Base-by-base conservation (phyloP, 2,888 invertebrate species). In the Ariolimax columbianus region DNA sequence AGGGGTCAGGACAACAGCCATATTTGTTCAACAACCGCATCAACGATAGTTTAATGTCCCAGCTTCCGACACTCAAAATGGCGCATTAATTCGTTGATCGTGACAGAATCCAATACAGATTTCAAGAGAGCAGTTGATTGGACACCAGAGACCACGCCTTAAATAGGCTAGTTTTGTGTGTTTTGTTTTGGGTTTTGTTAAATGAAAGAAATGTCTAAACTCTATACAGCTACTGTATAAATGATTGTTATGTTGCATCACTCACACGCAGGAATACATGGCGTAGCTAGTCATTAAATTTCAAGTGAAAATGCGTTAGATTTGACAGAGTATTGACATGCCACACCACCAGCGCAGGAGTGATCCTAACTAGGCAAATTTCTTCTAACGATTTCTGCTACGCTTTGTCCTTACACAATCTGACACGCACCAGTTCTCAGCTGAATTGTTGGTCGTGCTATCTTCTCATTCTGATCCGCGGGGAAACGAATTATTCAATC, bases 161-260 rank as follows among this genome's bases (percentile, higher is more conserved):
- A 30, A 75, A 47, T 14, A 47, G 47, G n/a, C 23, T 17, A 55
- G 17, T 47, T 55, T n/a, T n/a, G n/a, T n/a, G n/a, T n/a, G n/a
- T n/a, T n/a, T n/a, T n/a, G n/a, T n/a, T n/a, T n/a, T n/a, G n/a
- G n/a, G n/a, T n/a, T n/a, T n/a, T n/a, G n/a, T n/a, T n/a, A n/a
- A n/a, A n/a, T n/a, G n/a, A n/a, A n/a, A n/a, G n/a, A n/a, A n/a
- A n/a, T n/a, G n/a, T n/a, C n/a, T n/a, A n/a, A n/a, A n/a, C n/a
- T n/a, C n/a, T n/a, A n/a, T n/a, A n/a, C n/a, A n/a, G n/a, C n/a
- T n/a, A n/a, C n/a, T n/a, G n/a, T n/a, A n/a, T n/a, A n/a, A n/a
- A n/a, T 70, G 40, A 72, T 40, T 72, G 72, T 40, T 72, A 40
- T 72, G 38, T 72, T 72, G n/a, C n/a, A n/a, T n/a, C n/a, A n/a